Conservation (phyloP, 2,888 invertebrate genomes). For the Mycalesis mineus region DNA sequence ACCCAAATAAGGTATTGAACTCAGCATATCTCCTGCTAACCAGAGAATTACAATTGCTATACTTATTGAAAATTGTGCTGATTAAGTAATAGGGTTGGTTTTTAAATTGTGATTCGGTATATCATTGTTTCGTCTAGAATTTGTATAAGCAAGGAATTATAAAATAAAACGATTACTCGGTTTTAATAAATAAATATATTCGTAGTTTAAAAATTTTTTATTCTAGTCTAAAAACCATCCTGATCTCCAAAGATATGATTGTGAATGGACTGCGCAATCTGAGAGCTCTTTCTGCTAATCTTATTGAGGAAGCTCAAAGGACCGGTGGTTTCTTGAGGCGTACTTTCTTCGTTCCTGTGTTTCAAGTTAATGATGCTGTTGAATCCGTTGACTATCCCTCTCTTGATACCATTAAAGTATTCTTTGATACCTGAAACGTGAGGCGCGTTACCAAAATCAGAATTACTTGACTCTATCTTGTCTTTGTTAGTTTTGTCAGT, state of each 20-base stretch:
- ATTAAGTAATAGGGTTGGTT: too few species aligned
- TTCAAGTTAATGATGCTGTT: constrained; percentile 39
- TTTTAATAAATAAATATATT: constrained; percentile 1
- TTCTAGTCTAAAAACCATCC: constrained; percentile 8
- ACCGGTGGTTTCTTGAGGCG: constrained; percentile 25
- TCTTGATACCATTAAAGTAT: constrained; percentile 40
- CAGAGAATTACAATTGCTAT: too few species aligned
- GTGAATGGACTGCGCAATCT: constrained; percentile 25
- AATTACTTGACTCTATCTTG: constrained; percentile 4
- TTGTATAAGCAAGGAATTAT: too few species aligned
- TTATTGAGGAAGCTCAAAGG: constrained; percentile 32
- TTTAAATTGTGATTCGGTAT: too few species aligned
- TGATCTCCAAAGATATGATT: constrained; percentile 24
- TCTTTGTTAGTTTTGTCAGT: constrained; percentile 31
- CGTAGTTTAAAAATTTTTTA: background rate
- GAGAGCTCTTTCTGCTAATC: constrained; percentile 28
- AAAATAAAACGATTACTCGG: background rate
- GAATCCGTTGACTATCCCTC: constrained; percentile 41
- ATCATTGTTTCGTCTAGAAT: too few species aligned
- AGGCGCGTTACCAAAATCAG: constrained; percentile 23
- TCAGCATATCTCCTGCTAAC: too few species aligned
- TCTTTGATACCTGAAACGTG: constrained; percentile 39
- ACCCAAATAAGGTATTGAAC: too few species aligned
- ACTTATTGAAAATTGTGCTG: too few species aligned
- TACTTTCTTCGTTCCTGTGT: constrained; percentile 20